Conservation (phyloP, 2,797 vertebrate species). For the Mustela erminea region DNA sequence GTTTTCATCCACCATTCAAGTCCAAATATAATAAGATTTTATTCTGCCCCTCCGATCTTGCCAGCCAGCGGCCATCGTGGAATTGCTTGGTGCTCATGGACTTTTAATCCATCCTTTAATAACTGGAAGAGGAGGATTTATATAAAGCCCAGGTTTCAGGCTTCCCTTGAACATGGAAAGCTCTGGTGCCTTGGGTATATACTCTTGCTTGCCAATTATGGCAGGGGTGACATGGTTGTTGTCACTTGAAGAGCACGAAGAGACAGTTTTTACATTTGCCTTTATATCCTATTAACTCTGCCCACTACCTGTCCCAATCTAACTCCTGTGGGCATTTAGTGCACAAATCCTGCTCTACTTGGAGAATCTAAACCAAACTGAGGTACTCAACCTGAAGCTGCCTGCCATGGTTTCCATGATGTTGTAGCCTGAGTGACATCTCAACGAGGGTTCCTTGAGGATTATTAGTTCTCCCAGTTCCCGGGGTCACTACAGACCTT, state of each 20-base stretch:
- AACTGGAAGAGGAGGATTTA: background rate
- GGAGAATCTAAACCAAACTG: background rate
- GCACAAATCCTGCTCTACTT: background rate
- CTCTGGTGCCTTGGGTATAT: too few relatives aligned
- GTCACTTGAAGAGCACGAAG: background rate
- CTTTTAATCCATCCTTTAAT: background rate
- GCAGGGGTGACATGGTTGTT: background rate
- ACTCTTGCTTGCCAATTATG: background rate
- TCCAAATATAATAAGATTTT: background rate
- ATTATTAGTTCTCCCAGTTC: background rate
- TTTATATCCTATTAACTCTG: background rate
- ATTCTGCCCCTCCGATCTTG: background rate
- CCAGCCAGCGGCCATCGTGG: background rate
- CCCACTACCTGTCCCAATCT: background rate
- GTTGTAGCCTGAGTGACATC: background rate
- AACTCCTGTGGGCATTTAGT: background rate
- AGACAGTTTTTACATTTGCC: background rate
- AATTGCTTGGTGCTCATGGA: background rate
- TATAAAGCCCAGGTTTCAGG: background rate
- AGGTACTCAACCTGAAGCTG: background rate
- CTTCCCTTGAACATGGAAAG: background rate
- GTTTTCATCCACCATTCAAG: background rate
- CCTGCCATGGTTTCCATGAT: background rate
- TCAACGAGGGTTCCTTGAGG: background rate
- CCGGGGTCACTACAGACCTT: background rate